These are phyloP conservation scores for Mastomys coucha DNA, from an alignment of 2,113 vertebrate species.

Conservation along the genomic window DNA sequence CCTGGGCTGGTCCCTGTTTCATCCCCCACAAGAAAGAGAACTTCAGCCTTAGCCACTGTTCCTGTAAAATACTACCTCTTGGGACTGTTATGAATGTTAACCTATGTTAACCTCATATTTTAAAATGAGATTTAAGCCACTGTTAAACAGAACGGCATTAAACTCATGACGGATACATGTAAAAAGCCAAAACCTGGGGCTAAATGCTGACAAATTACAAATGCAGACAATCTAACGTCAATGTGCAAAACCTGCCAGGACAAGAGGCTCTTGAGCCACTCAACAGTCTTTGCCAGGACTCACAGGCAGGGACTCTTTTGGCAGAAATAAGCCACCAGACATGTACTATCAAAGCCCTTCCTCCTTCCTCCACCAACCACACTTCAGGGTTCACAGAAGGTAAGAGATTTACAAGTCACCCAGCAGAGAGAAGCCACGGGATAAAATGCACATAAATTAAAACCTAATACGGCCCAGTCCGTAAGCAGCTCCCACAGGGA, in stretches of 20 bases:
- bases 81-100: neutral
- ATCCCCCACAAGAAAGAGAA: too few species aligned
- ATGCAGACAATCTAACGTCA: neutral
- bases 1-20: neutral
- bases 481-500: slow-evolving; percentile 34
- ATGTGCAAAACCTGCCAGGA: neutral
- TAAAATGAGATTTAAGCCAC: slow-evolving; percentile 2
- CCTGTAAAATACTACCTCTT: neutral
- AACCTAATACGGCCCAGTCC: slow-evolving; percentile 11
- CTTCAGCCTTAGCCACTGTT: neutral
- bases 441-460: slow-evolving; percentile 55
- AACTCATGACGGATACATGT: neutral
- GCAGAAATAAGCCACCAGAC: neutral
- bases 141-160: neutral
- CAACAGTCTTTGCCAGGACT: neutral
- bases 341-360: neutral
- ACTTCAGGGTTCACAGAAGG: neutral
- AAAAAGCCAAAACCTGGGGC: neutral
- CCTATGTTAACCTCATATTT: too few species aligned
- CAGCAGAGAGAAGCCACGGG: slow-evolving; percentile 37
- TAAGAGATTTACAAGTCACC: slow-evolving; percentile 55
- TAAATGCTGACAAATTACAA: neutral
- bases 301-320: neutral
- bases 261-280: slow-evolving; percentile 2
- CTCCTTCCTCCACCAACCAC: neutral